Base-by-base conservation (phyloP, 2,113 vertebrate genomes). In the Nanorana parkeri region DNA sequence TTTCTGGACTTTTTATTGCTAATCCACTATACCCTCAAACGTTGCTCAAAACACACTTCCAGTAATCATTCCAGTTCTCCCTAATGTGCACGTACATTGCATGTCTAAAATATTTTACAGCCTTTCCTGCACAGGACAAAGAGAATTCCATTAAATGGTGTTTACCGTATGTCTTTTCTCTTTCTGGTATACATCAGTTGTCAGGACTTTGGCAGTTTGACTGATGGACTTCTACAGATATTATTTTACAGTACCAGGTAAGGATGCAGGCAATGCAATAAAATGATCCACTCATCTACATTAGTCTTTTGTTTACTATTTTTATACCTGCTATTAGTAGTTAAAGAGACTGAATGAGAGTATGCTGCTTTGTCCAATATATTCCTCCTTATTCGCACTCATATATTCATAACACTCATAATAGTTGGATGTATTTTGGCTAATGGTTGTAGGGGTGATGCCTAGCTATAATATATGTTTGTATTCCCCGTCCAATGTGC, bases 161-260 rank as follows among this genome's bases (percentile, higher is more conserved):
- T 58, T 61, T 51, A 68, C 47, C 19, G 23, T 78, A 52, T 5
- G 41, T 20, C 26, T 21, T 32, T n/a, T 56, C 63, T 78, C 41
- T 52, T 66, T 23, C 52, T 29, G 21, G 61, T 65, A 65, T 54
- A 54, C 63, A 66, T 78, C 24, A 67, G 17, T 68, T 67, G 63
- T 68, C 77, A 68, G 64, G 21, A 17, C 47, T 64, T 47, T 67
- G 75, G 41, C 75, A 77, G 41, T 8, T 64, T 77, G 77, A 68
- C 64, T 66, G 77, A 67, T 51, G 16, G 21, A 52, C n/a, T 54
- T 77, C 23, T 19, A 54, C 41, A 63, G 36, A 77, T 41, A 64
- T 65, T 78, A 26, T 78, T 66, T 66, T 65, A 36, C 60, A 13
- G 21, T 36, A 47, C n/a, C 17, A 66, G 24, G 66, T 52, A 19